These are phyloP conservation scores for Galaxias olidus DNA, from an alignment of 2,797 vertebrate species.

Conservation along the genomic window DNA sequence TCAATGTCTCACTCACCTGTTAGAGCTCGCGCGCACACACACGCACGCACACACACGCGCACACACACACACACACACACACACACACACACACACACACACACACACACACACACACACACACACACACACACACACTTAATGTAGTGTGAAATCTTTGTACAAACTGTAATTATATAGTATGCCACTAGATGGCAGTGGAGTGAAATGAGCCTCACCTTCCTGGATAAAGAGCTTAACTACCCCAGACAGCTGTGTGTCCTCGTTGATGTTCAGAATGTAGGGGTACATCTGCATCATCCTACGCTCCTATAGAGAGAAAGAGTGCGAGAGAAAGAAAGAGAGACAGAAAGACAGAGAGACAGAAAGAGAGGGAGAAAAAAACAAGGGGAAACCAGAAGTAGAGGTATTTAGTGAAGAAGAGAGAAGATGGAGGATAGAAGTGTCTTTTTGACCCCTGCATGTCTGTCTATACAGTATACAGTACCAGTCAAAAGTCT, in stretches of 20 bases:
- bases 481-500: too few species aligned
- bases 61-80: conserved; percentile 73
- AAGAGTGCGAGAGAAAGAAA: neutral
- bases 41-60: too few species aligned
- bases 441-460: too few species aligned
- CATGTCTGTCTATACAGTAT: too few species aligned
- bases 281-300: conserved; percentile 86
- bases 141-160: too few species aligned
- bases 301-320: conserved; percentile 74
- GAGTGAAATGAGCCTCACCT: conserved; percentile 63
- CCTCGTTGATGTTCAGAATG: conserved; percentile 87
- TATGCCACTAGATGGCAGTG: neutral
- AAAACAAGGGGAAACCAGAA: neutral
- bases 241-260: conserved; percentile 86
- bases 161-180: neutral
- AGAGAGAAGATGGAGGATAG: too few species aligned
- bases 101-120: neutral
- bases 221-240: conserved; percentile 86
- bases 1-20: too few species aligned
- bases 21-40: too few species aligned
- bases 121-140: neutral
- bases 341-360: neutral
- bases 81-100: conserved; percentile 25
- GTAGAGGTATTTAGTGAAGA: too few species aligned
- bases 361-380: neutral